Evolutionary conservation across 2,113 vertebrate species (phyloP).

Genomic region (Poeciliopsis retropinna): DNA sequence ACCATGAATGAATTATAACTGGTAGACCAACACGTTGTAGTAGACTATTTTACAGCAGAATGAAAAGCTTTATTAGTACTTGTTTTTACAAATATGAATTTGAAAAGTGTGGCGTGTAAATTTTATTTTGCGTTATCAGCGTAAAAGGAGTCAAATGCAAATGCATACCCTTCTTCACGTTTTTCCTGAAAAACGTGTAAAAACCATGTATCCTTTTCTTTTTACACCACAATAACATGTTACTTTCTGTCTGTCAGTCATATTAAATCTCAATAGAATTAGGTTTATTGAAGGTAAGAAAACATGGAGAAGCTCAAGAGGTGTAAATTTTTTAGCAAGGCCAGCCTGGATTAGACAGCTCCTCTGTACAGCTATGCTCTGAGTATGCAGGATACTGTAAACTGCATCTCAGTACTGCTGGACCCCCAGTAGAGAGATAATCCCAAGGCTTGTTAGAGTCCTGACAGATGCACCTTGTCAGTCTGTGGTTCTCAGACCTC

Average conservation of each 20-base stretch:
- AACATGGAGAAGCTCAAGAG: neutral
- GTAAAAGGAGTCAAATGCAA: slow-evolving; percentile 2
- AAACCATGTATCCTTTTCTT: neutral
- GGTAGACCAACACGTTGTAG: neutral
- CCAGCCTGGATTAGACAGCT: slow-evolving; percentile 66
- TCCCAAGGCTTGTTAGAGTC: slow-evolving; percentile 66
- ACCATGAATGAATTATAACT: neutral
- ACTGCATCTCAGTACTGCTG: slow-evolving; percentile 49
- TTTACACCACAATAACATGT: neutral
- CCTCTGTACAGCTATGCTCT: slow-evolving; percentile 67
- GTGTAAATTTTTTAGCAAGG: slow-evolving; percentile 21
- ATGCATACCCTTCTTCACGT: neutral
- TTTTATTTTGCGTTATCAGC: slow-evolving; percentile 54
- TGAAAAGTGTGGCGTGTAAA: neutral
- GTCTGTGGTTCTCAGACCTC: slow-evolving; percentile 65
- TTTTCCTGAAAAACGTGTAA: neutral
- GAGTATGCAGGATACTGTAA: slow-evolving; percentile 49
- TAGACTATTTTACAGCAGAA: neutral
- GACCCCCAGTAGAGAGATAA: slow-evolving; percentile 65
- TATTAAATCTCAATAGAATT: neutral
- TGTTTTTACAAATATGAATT: neutral
- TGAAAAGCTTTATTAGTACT: neutral
- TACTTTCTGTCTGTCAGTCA: neutral
- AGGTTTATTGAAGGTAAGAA: neutral
- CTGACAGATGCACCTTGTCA: slow-evolving; percentile 73